A percentile compares a stretch with the other conserved stretches of the same genome.
phyloP scores from a whole-genome alignment of 2,888 invertebrate species.

The Orthonychiurus folsomi region DNA sequence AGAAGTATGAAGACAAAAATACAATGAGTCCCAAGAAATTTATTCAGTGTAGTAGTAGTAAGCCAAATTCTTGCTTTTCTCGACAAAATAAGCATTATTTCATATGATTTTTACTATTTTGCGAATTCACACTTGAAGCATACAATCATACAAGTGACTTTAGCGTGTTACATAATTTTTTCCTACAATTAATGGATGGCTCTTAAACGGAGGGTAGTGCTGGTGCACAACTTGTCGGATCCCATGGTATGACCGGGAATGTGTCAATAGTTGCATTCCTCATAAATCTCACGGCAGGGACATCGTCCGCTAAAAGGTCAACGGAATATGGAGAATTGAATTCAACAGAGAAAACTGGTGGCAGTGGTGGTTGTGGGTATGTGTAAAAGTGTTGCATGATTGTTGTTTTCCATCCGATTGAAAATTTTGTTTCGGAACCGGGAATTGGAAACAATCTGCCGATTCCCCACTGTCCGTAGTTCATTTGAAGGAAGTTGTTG shows the following conservation, averaged over 20 bases:
- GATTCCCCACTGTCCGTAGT: conserved; percentile 3
- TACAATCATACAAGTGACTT: no score
- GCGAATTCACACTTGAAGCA: no score
- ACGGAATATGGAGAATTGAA: neutral
- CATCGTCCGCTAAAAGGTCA: neutral
- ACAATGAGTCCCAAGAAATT: no score
- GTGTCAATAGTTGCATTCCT: conserved; percentile 4
- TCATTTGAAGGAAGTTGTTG: neutral
- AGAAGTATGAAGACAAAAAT: no score
- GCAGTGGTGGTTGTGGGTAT: neutral
- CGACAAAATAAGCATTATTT: no score
- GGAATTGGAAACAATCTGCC: neutral
- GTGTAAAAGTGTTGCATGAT: neutral
- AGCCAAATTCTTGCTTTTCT: no score
- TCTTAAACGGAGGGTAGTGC: no score
- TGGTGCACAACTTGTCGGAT: neutral
- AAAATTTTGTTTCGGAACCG: neutral
- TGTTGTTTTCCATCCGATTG: conserved; percentile 1
- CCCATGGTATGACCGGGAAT: conserved; percentile 1
- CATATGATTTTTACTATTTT: no score
- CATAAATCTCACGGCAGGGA: neutral
- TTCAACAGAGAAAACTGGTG: neutral
- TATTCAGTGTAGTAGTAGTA: no score
- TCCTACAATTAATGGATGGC: no score
- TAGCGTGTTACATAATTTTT: no score